Evolutionary conservation across 2,113 vertebrate species (phyloP), one percentile per base, ranked within the genome.

Genomic region (Pelobates fuscus): DNA sequence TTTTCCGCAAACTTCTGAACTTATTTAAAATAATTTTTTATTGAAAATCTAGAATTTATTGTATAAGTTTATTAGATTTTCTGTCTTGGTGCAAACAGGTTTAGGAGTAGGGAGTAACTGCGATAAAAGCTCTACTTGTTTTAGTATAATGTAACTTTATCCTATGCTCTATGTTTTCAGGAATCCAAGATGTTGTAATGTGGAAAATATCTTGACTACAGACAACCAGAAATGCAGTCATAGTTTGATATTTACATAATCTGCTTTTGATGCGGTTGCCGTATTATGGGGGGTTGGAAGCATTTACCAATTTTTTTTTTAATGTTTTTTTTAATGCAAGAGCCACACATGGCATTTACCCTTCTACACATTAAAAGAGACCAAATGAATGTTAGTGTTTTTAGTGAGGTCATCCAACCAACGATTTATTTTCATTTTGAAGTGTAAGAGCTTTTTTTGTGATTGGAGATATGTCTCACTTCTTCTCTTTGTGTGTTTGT

Each of bases 181-280:
- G 63, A 67, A 75, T 60, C 41, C n/a, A 67, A 41, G n/a, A 30
- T 67, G 29, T 10, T 59, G 24, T 59, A 46, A 75, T 23, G 52
- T 66, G 52, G 52, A 75, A 67, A 66, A 67, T 58, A 63, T 72
- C 71, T 75, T 7, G 8, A 58, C 24, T 66, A 29, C 46, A 43
- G 46, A 20, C 49, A 14, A 20, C 61, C 29, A 64, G 60, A 64
- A 55, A 20, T 64, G 21, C 46, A 44, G 29, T 66, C 61, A 65
- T 74, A 43, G 46, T 65, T 41, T n/a, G 20, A 59, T 75, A 75
- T 75, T 75, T 75, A 67, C 54, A 67, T 46, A 67, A 75, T 67
- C 18, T 67, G 21, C 71, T 43, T 74, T 74, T 74, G 71, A 74
- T 74, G 61, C 21, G 62, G 63, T 67, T 67, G n/a, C 32, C 20